Evolutionary conservation across 2,888 invertebrate genomes (phyloP).

Genomic region (Pyrocoelia pectoralis): DNA sequence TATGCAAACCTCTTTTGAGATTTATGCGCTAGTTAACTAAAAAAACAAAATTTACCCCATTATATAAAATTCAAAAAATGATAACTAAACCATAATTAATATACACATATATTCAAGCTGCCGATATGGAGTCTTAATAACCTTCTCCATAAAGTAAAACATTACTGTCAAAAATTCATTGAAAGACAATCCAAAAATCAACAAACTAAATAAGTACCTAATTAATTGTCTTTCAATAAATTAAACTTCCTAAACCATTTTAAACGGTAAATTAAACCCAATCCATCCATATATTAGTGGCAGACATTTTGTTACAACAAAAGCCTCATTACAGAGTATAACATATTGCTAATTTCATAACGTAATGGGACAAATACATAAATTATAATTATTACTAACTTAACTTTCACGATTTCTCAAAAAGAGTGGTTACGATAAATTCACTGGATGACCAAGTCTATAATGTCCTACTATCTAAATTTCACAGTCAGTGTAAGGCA

Average conservation of each 20-base stretch:
- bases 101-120: slow-evolving; percentile 44
- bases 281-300: slow-evolving; percentile 51
- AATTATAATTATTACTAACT: slow-evolving; percentile 19
- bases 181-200: slow-evolving; percentile 31
- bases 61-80: slow-evolving; percentile 37
- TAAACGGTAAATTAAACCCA: slow-evolving; percentile 45
- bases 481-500: slow-evolving; percentile 11
- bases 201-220: neutral
- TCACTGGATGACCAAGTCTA: slow-evolving; percentile 8
- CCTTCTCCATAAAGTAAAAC: slow-evolving; percentile 35
- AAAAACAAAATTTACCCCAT: slow-evolving; percentile 36
- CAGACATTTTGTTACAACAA: slow-evolving; percentile 55
- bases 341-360: slow-evolving; percentile 30
- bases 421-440: slow-evolving; percentile 17
- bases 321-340: slow-evolving; percentile 49
- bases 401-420: slow-evolving; percentile 5
- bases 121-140: slow-evolving; percentile 32
- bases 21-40: slow-evolving; percentile 35
- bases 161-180: slow-evolving; percentile 18
- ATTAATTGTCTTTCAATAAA: slow-evolving; percentile 35
- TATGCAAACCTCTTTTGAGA: slow-evolving; percentile 24
- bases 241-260: slow-evolving; percentile 27
- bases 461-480: neutral
- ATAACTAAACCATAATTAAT: slow-evolving; percentile 40
- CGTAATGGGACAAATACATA: slow-evolving; percentile 22